phyloP scores from a whole-genome alignment of 92 coral and sea anemone species.

The Galaxea fascicularis region DNA sequence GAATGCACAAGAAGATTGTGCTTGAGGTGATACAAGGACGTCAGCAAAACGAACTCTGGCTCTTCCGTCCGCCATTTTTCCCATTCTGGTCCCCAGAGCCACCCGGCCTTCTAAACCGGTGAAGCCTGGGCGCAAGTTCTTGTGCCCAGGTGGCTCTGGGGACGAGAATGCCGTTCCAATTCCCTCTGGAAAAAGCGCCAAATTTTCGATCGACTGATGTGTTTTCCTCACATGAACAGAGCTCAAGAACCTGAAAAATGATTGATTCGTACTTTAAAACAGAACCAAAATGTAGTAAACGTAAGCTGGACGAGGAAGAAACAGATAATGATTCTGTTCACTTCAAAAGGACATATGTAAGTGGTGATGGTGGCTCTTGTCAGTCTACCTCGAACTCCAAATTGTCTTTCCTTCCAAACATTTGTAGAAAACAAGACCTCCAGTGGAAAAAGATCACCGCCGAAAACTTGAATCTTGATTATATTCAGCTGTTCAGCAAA shows the following conservation, averaged over 20 bases:
- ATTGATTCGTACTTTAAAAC: slow-evolving; percentile 65
- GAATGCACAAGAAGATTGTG: slow-evolving; percentile 63
- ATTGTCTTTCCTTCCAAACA: slow-evolving; percentile 16
- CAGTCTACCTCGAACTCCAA: not conserved
- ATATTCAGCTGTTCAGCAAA: slow-evolving; percentile 69
- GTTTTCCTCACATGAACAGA: not conserved
- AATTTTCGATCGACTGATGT: too few species aligned
- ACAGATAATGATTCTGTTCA: not conserved
- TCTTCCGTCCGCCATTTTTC: slow-evolving; percentile 76
- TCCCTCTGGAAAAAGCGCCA: too few species aligned
- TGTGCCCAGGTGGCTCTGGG: slow-evolving; percentile 16
- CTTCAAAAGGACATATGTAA: not conserved
- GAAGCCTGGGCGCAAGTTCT: not conserved
- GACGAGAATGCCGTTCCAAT: too few species aligned
- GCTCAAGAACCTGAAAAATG: not conserved
- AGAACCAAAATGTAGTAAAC: slow-evolving; percentile 39
- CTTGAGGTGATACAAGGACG: slow-evolving; percentile 43
- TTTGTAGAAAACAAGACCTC: slow-evolving; percentile 17
- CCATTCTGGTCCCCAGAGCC: slow-evolving; percentile 8
- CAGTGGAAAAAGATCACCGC: slow-evolving; percentile 74
- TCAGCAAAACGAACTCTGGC: not conserved
- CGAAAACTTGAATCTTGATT: slow-evolving; percentile 78
- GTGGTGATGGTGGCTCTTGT: not conserved
- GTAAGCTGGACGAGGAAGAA: slow-evolving; percentile 28
- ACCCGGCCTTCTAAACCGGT: not conserved